phyloP scores from a whole-genome alignment of 2,797 vertebrate species.

The Spinibarbus caldwelli region DNA sequence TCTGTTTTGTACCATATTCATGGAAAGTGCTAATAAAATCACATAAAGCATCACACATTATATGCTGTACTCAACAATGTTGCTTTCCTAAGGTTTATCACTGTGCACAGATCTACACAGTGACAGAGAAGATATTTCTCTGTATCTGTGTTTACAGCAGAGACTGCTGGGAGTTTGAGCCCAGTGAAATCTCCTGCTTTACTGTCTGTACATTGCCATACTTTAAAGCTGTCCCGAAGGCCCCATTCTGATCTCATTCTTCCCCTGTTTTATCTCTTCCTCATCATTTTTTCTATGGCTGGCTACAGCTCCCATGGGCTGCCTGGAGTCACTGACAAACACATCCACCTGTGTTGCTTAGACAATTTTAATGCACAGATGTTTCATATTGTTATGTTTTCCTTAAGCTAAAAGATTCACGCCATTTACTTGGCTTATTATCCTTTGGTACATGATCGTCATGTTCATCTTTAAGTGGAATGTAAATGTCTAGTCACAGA shows the following conservation, averaged over 20 bases:
- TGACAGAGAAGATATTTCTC: slow-evolving; percentile 15
- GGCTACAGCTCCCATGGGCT: slow-evolving; percentile 15
- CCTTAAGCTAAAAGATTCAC: not conserved
- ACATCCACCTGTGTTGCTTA: not conserved
- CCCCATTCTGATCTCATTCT: slow-evolving; percentile 5
- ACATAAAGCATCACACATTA: slow-evolving; percentile 1
- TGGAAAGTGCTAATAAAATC: slow-evolving; percentile 1
- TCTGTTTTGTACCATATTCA: not conserved
- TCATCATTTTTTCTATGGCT: slow-evolving; percentile 24
- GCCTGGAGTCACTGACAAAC: slow-evolving; percentile 14
- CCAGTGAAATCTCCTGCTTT: slow-evolving; percentile 18
- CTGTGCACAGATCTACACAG: slow-evolving; percentile 14
- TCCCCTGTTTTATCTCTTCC: slow-evolving; percentile 21
- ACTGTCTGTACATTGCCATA: slow-evolving; percentile 16
- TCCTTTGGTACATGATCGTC: not conserved
- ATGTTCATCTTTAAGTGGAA: not conserved
- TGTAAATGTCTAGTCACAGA: not conserved
- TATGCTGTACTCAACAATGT: not conserved
- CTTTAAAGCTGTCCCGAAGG: slow-evolving; percentile 28
- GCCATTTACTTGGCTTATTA: not conserved
- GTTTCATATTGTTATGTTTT: slow-evolving; percentile 4
- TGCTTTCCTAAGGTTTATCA: slow-evolving; percentile 17
- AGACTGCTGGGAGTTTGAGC: slow-evolving; percentile 10
- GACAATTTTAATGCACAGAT: slow-evolving; percentile 8
- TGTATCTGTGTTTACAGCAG: slow-evolving; percentile 11